Percentiles rank a stretch among this genome's conserved stretches.
phyloP scores from a whole-genome alignment of 2,797 vertebrate genomes.

The Nasua narica region DNA sequence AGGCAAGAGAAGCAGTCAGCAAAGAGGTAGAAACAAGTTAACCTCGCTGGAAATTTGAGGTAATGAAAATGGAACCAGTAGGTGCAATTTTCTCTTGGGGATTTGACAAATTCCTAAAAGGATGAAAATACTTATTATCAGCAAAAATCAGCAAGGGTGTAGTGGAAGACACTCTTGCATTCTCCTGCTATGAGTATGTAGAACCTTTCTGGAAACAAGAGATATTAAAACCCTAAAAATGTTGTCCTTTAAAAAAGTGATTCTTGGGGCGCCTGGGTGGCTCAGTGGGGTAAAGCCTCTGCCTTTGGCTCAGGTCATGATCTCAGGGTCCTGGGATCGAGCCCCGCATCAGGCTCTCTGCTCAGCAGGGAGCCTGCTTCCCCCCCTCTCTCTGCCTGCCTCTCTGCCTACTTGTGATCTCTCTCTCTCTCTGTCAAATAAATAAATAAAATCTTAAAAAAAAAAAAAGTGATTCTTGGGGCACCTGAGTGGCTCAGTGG shows the following conservation, averaged over 20 bases:
- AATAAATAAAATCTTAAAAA: too few species aligned
- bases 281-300: too few species aligned
- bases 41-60: not conserved
- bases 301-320: too few species aligned
- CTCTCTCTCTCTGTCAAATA: too few species aligned
- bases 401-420: too few species aligned
- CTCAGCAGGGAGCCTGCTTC: too few species aligned
- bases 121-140: not conserved
- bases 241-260: conserved; percentile 33
- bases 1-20: not conserved
- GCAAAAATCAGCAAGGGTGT: not conserved
- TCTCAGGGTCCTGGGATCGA: too few species aligned
- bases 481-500: too few species aligned
- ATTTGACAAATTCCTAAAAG: conserved; percentile 19
- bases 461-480: too few species aligned
- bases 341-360: too few species aligned
- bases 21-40: conserved; percentile 14
- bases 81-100: not conserved
- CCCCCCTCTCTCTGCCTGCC: too few species aligned
- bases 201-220: conserved; percentile 21
- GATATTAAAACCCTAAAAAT: conserved; percentile 38
- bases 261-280: too few species aligned
- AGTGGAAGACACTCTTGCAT: not conserved
- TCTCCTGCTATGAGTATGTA: conserved; percentile 14
- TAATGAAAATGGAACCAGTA: conserved; percentile 1